Evolutionary conservation across 2,113 vertebrate species (phyloP).

Genomic region (Pseudorectes ferrugineus): DNA sequence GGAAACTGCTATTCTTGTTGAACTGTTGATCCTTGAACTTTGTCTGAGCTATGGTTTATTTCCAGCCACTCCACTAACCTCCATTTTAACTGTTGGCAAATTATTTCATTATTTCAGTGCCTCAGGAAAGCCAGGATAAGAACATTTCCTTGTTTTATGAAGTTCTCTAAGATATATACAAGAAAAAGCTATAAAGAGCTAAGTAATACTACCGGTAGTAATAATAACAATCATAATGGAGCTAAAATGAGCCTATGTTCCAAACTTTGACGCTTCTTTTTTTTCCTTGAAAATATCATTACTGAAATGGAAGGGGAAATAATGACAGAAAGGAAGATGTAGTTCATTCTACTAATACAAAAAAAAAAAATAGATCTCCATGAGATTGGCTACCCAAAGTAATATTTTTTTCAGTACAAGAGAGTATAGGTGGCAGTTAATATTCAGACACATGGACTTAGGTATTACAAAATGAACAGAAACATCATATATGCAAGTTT

Average conservation of each 20-base stretch:
- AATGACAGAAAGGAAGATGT: not conserved
- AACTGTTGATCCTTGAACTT: not conserved
- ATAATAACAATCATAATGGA: conserved; percentile 4
- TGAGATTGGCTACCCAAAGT: not conserved
- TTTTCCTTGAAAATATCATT: not conserved
- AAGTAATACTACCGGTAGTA: not conserved
- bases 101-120: not conserved
- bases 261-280: not conserved
- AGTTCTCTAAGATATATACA: not conserved
- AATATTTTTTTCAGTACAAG: not conserved
- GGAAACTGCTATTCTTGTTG: not conserved
- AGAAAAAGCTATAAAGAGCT: not conserved
- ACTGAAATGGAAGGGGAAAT: not conserved
- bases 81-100: not conserved
- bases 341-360: not conserved
- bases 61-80: not conserved
- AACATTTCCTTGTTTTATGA: not conserved
- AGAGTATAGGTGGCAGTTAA: not conserved
- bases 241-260: not conserved
- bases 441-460: not conserved
- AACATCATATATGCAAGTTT: not conserved
- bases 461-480: not conserved
- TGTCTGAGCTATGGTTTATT: not conserved
- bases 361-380: not conserved
- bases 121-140: not conserved